These are phyloP conservation scores for Copidosoma aretas DNA, from an alignment of 2,888 invertebrate genomes.

Conservation along the genomic window DNA sequence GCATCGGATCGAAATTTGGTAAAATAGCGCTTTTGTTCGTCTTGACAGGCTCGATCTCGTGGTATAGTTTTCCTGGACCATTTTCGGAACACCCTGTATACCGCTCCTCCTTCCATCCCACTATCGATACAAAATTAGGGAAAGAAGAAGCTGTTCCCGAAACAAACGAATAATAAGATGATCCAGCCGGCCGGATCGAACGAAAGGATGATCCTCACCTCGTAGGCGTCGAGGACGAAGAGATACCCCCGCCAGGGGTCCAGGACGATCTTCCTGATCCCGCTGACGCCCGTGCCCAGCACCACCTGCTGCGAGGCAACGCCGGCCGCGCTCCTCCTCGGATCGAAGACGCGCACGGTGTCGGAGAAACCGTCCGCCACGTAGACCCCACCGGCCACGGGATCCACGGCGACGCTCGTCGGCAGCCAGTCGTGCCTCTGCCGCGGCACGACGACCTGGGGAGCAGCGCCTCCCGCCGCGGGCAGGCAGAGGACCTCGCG, in stretches of 20 bases:
- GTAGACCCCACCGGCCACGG: background rate
- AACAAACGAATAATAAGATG: no score
- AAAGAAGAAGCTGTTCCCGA: no score
- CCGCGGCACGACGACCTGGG: background rate
- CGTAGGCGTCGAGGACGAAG: conserved; percentile 1
- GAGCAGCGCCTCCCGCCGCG: background rate
- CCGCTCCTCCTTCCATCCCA: no score
- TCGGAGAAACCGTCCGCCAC: background rate
- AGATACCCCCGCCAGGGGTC: background rate
- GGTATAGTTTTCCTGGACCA: no score
- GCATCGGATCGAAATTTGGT: no score
- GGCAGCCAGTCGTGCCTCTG: background rate
- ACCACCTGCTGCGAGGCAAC: no score
- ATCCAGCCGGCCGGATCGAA: no score
- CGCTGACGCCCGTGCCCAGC: background rate
- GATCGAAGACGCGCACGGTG: background rate
- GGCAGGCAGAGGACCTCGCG: conserved; percentile 16
- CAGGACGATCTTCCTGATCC: background rate
- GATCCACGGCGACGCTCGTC: background rate
- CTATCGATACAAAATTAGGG: no score
- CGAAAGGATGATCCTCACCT: no score
- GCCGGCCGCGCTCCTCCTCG: background rate
- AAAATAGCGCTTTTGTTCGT: no score
- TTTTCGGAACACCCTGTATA: no score
- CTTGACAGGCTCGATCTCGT: no score